A percentile compares a stretch with the other conserved stretches of the same genome.
Evolutionary conservation across 2,888 invertebrate genomes (phyloP).

Genomic region (Chirona hameri): DNA sequence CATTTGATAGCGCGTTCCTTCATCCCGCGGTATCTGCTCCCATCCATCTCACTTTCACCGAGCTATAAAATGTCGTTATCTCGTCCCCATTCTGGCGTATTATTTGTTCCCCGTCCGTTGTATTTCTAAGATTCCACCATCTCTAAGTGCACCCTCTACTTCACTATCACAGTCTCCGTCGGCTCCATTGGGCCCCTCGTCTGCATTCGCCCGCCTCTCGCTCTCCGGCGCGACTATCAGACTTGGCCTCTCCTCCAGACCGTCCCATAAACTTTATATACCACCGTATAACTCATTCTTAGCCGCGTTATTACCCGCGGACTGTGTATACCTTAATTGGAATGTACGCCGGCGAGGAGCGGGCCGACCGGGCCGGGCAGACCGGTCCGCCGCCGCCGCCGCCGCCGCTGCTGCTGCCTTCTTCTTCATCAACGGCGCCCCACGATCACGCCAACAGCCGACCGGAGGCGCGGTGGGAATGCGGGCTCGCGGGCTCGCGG

Average conservation of each 20-base stretch:
- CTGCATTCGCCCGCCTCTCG: constrained; percentile 29
- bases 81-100: neutral
- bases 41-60: neutral
- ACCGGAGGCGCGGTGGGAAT: neutral
- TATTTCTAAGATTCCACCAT: neutral
- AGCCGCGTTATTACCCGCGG: constrained; percentile 10
- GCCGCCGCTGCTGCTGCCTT: neutral
- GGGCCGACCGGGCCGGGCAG: neutral
- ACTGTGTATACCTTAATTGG: constrained; percentile 26
- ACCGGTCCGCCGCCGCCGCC: neutral
- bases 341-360: neutral
- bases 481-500: no score
- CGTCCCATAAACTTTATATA: constrained; percentile 24
- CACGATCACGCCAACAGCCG: neutral
- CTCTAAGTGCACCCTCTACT: neutral
- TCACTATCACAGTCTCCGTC: constrained; percentile 50
- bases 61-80: neutral
- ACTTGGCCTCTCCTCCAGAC: neutral
- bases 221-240: neutral
- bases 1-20: no score
- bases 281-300: constrained; percentile 23
- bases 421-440: neutral
- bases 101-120: neutral
- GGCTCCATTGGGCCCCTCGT: constrained; percentile 41
- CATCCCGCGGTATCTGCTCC: no score